Evolutionary conservation across 2,113 vertebrate species (phyloP).

Genomic region (Tachycineta bicolor): DNA sequence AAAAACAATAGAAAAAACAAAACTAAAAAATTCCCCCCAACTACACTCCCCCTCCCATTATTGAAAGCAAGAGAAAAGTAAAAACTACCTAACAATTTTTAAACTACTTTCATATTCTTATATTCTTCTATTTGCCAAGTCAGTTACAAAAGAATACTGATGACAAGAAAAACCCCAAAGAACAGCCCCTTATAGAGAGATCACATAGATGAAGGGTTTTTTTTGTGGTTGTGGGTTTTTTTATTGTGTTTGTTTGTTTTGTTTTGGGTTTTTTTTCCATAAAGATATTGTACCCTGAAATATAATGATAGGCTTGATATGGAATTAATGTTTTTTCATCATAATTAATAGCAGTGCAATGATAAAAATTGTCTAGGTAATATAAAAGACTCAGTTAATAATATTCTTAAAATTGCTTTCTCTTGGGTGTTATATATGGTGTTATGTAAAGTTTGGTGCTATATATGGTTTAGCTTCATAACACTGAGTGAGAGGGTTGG

Average conservation of each 20-base stretch:
- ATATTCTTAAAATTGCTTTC: neutral
- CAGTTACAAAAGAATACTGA: neutral
- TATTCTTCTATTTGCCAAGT: neutral
- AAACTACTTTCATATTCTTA: neutral
- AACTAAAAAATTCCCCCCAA: neutral
- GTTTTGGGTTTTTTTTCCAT: neutral
- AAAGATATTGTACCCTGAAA: neutral
- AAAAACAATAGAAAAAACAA: neutral
- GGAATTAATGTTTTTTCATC: neutral
- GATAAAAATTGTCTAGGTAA: neutral
- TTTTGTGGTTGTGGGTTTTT: no score
- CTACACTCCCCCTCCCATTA: accelerated
- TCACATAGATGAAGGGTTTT: neutral
- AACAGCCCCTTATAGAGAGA: accelerated
- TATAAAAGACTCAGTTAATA: neutral
- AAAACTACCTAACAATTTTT: accelerated
- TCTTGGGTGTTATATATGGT: neutral
- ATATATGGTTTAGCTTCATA: neutral
- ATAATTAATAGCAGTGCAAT: neutral
- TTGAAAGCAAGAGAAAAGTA: neutral
- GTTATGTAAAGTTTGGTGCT: neutral
- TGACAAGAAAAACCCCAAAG: neutral
- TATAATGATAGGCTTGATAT: neutral
- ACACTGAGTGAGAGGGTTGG: neutral
- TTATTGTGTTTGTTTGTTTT: no score